Conservation (phyloP, 2,888 invertebrate species). For the Ormia ochracea region DNA sequence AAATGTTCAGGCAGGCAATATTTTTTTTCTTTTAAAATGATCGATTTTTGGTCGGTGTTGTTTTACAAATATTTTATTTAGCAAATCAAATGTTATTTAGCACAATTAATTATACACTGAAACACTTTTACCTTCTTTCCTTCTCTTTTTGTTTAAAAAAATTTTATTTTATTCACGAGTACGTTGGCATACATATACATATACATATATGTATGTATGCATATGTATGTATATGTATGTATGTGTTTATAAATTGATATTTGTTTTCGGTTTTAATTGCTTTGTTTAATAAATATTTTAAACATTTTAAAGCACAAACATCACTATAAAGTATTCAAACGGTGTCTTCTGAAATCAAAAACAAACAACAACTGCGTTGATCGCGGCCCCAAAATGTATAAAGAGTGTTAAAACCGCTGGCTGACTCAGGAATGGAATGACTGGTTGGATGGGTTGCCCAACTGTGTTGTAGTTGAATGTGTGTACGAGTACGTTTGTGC, state of each 20-base stretch:
- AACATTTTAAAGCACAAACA: constrained; percentile 8
- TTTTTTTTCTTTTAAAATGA: neutral
- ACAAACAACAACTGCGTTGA: constrained; percentile 23
- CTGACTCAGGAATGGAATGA: constrained; percentile 42
- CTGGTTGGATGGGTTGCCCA: constrained; percentile 38
- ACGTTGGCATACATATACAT: too few species aligned
- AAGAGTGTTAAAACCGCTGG: constrained; percentile 39
- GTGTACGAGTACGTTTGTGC: constrained; percentile 18
- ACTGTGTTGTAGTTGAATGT: neutral
- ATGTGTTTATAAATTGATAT: neutral
- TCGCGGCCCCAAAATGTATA: constrained; percentile 16
- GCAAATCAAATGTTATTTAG: constrained; percentile 41
- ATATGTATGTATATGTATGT: too few species aligned
- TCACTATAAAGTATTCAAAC: constrained; percentile 20
- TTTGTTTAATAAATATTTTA: constrained; percentile 35
- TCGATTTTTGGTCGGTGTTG: constrained; percentile 11
- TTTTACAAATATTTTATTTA: constrained; percentile 22
- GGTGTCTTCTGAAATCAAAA: constrained; percentile 30
- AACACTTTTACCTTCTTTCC: constrained; percentile 18
- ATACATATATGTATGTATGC: too few species aligned
- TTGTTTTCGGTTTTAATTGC: constrained; percentile 30
- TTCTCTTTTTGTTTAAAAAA: constrained; percentile 27
- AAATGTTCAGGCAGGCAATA: constrained; percentile 38
- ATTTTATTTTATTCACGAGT: constrained; percentile 17
- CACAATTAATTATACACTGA: constrained; percentile 40